Conservation (phyloP, 2,797 vertebrate genomes). For the Typhlichthys eigenmanni region DNA sequence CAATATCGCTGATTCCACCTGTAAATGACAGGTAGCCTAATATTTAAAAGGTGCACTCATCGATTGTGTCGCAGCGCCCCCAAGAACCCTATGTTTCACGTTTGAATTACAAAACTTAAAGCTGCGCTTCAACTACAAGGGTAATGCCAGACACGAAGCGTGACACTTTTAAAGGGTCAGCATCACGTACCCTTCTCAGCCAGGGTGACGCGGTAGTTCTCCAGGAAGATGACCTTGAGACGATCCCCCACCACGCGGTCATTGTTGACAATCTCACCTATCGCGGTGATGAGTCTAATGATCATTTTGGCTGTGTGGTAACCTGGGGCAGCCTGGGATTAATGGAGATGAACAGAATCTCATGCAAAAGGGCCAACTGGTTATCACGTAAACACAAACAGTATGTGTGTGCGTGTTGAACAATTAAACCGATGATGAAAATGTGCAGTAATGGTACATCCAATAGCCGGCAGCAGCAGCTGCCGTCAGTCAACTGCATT, state of each 20-base stretch:
- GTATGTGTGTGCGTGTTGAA: too few relatives aligned
- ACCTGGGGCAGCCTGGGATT: slow-evolving; percentile 85
- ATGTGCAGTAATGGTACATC: too few relatives aligned
- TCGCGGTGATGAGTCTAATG: slow-evolving; percentile 88
- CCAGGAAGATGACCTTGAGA: slow-evolving; percentile 89
- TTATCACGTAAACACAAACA: too few relatives aligned
- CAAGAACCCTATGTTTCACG: too few relatives aligned
- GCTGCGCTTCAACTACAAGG: not conserved
- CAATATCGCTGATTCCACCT: too few relatives aligned
- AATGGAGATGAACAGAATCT: slow-evolving; percentile 3
- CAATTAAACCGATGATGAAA: too few relatives aligned
- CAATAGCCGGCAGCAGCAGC: too few relatives aligned
- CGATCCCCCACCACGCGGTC: slow-evolving; percentile 87
- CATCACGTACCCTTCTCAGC: slow-evolving; percentile 84
- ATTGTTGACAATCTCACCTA: slow-evolving; percentile 87
- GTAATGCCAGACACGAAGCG: not conserved
- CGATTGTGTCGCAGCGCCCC: too few relatives aligned
- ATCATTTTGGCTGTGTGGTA: slow-evolving; percentile 95
- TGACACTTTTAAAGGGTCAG: not conserved
- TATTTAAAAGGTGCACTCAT: too few relatives aligned
- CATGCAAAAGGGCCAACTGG: not conserved
- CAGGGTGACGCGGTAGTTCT: slow-evolving; percentile 90
- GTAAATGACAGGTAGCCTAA: too few relatives aligned
- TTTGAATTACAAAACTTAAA: too few relatives aligned
- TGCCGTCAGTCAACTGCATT: too few relatives aligned